Base-by-base conservation (phyloP, 37 sponge, comb jelly and placozoan species). In the Beroe forskalii region DNA sequence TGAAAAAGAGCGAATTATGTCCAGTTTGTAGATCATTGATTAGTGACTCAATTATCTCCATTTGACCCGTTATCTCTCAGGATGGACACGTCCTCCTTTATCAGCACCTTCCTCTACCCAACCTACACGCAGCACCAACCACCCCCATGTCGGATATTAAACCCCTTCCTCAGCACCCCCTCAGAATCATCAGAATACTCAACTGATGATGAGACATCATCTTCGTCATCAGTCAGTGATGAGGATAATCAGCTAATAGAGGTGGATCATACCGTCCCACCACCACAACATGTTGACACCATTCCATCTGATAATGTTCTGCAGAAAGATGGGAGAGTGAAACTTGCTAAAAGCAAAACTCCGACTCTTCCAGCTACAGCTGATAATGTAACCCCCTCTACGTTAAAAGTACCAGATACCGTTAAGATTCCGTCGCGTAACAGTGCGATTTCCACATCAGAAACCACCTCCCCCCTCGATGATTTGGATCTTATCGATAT, bases 391-490 rank as follows among this genome's bases (percentile, higher is more conserved):
- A 28, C 25, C 25, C 66, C 66, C 3, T 30, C 28, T 28, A 30
- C 25, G 4, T n/a, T n/a, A n/a, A n/a, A n/a, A n/a, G n/a, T n/a
- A n/a, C n/a, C n/a, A n/a, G n/a, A n/a, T n/a, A n/a, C n/a, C n/a
- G n/a, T n/a, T n/a, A n/a, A n/a, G n/a, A n/a, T n/a, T n/a, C n/a
- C n/a, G n/a, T 63, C 66, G 25, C 25, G 20, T 19, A 63, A 24
- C n/a, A 63, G 2, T 4, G 28, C 20, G 66, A 20, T 20, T 28
- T 63, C 66, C 6, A 28, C 66, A 8, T 24, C 20, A 4, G 25
- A 24, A 63, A 63, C 66, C 66, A 63, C 66, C 2, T 63, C 66
- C 28, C 66, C 66, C 66, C n/a, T 63, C 2, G 66, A 63, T 63
- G 66, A 63, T 30, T 28, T 63, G 66, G 66, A 63, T 20, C n/a